These are phyloP conservation scores for Willisornis vidua DNA, from an alignment of 2,113 vertebrate genomes.

Conservation along the genomic window DNA sequence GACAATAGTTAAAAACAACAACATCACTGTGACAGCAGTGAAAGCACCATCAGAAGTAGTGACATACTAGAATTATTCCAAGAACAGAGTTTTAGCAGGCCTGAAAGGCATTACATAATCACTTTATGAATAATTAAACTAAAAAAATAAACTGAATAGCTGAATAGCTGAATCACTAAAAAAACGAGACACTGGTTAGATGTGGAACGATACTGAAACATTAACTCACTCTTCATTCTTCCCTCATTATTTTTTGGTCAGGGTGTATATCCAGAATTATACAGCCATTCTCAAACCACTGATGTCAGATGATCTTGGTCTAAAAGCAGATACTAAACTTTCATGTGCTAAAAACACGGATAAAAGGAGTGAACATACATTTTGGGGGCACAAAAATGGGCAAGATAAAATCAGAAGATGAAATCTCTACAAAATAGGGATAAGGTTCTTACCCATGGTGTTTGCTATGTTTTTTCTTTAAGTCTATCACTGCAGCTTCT, in stretches of 20 bases:
- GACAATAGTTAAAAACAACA: neutral
- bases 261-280: neutral
- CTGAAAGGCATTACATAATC: slow-evolving; percentile 29
- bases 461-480: neutral
- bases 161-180: neutral
- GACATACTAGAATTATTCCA: neutral
- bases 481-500: neutral
- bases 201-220: neutral
- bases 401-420: neutral
- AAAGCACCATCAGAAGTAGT: neutral
- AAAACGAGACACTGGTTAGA: neutral
- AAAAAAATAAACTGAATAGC: neutral
- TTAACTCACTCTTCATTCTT: neutral
- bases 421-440: neutral
- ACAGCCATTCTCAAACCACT: neutral
- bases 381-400: neutral
- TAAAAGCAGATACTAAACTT: neutral
- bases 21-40: neutral
- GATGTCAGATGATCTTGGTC: neutral
- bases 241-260: neutral
- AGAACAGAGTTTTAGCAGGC: neutral
- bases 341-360: neutral
- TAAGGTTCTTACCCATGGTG: neutral
- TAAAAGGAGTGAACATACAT: neutral
- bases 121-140: slow-evolving; percentile 6